A percentile compares a stretch with the other conserved stretches of the same genome.
Evolutionary conservation across 92 coral and sea anemone species (phyloP).

Genomic region (Epizoanthus stellaris): DNA sequence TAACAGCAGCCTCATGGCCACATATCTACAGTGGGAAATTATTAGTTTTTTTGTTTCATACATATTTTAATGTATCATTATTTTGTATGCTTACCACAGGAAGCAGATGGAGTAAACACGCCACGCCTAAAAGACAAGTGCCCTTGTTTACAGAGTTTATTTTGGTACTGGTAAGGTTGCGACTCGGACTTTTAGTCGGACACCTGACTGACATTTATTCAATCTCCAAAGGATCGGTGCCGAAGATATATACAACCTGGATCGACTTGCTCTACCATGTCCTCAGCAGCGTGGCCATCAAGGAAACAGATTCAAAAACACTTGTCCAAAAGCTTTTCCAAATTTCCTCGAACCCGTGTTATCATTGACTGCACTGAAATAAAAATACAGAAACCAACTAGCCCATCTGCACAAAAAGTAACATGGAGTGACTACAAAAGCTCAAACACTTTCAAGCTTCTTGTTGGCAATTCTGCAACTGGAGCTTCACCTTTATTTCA

Average conservation of each 20-base stretch:
- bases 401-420: constrained; percentile 47
- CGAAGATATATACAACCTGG: constrained; percentile 50
- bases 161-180: constrained; percentile 38
- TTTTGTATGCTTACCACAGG: not conserved
- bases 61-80: not conserved
- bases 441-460: constrained; percentile 1
- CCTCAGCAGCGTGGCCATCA: constrained; percentile 16
- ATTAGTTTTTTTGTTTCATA: not conserved
- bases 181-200: constrained; percentile 31
- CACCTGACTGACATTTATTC: constrained; percentile 34
- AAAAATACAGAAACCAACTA: constrained; percentile 41
- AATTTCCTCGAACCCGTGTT: constrained; percentile 39
- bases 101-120: not conserved
- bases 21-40: too few relatives aligned
- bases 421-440: constrained; percentile 25
- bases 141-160: constrained; percentile 52
- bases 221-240: constrained; percentile 33
- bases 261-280: constrained; percentile 33
- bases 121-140: too few relatives aligned
- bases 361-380: constrained; percentile 12
- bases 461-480: not conserved
- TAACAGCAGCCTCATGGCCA: too few relatives aligned
- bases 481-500: constrained; percentile 3
- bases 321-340: constrained; percentile 24
- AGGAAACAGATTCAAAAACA: constrained; percentile 19